Conservation (phyloP, 2,888 invertebrate species). For the Merodon equestris region DNA sequence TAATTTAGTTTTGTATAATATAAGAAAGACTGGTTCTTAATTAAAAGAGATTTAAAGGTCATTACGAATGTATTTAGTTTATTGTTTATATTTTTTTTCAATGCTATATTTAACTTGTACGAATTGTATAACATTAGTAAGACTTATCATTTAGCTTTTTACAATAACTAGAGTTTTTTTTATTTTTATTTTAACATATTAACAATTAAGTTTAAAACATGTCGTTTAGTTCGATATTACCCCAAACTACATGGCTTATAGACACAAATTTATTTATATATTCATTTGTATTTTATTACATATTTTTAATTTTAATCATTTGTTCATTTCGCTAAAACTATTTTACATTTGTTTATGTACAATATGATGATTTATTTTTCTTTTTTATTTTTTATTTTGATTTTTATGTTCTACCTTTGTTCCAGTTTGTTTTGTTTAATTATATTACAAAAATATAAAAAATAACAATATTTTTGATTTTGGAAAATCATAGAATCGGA, state of each 20-base stretch:
- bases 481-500: constrained; percentile 29
- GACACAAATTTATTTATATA: neutral
- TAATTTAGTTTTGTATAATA: constrained; percentile 8
- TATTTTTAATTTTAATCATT: constrained; percentile 1
- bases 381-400: constrained; percentile 40
- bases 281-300: neutral
- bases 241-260: neutral
- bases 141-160: constrained; percentile 45
- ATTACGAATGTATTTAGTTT: constrained; percentile 15
- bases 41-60: constrained; percentile 33
- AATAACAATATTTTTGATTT: constrained; percentile 54
- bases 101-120: constrained; percentile 20
- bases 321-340: constrained; percentile 12
- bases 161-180: constrained; percentile 49
- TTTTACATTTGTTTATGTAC: constrained; percentile 49
- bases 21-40: constrained; percentile 48
- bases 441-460: constrained; percentile 66
- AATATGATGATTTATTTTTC: constrained; percentile 6
- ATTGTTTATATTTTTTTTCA: constrained; percentile 15
- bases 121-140: constrained; percentile 56
- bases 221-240: neutral
- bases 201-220: constrained; percentile 40
- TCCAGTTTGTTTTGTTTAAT: constrained; percentile 31
- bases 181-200: constrained; percentile 15
- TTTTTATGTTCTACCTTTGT: constrained; percentile 30